Evolutionary conservation across 2,113 vertebrate species (phyloP).

Genomic region (Trichomycterus rosablanca): DNA sequence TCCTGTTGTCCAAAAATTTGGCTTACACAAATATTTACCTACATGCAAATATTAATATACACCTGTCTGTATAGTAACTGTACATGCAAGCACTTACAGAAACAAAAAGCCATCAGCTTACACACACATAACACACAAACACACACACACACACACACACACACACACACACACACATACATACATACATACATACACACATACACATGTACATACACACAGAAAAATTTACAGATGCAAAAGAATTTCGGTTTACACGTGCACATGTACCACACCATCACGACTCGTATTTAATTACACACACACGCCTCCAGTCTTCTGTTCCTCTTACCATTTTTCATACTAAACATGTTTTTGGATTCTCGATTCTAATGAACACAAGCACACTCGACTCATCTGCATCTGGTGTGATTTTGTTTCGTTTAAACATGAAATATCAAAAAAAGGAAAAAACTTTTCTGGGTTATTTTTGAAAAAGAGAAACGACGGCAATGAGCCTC

Average conservation of each 20-base stretch:
- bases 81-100: neutral
- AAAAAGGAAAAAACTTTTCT: constrained; percentile 56
- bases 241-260: constrained; percentile 8
- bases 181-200: neutral
- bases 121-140: constrained; percentile 7
- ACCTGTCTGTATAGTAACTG: neutral
- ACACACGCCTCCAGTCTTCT: neutral
- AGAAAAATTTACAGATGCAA: constrained; percentile 27
- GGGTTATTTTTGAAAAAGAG: constrained; percentile 81
- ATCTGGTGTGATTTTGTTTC: constrained; percentile 77
- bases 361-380: constrained; percentile 89
- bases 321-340: constrained; percentile 53
- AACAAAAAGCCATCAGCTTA: neutral
- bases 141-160: constrained; percentile 13
- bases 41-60: no score
- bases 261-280: constrained; percentile 14
- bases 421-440: constrained; percentile 50
- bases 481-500: constrained; percentile 72
- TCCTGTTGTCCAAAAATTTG: no score
- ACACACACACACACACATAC: constrained; percentile 16
- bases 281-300: neutral
- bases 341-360: constrained; percentile 71
- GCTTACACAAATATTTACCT: no score
- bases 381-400: constrained; percentile 89
- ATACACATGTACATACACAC: constrained; percentile 29